Evolutionary conservation across 2,888 invertebrate species (phyloP), one percentile per base, ranked within the genome.

Genomic region (Arge pagana): DNA sequence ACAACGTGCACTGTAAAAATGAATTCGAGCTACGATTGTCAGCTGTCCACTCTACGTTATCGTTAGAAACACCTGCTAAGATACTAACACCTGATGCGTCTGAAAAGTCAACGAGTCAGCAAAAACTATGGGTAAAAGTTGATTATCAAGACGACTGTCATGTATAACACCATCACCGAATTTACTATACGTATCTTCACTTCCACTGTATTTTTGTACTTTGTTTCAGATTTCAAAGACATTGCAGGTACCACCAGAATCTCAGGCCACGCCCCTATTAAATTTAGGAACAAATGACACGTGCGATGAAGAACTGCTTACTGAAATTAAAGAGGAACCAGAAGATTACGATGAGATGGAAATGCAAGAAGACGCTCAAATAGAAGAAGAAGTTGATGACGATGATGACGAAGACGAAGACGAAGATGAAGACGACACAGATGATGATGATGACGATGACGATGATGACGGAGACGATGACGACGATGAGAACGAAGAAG

Each of bases 251-350:
- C 57, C 64, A 35, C 45, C 64, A 11, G 58, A 58, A 1, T 57
- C 59, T 4, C 63, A 65, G 35, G 56, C 59, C 52, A 54, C 59
- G 19, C 57, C 62, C 21, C 49, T 56, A 39, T 52, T 48, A 50
- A 33, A 54, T 39, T 43, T 50, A 2, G 61, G 58, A 37, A 54
- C 53, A 48, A 62, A 59, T 41, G 18, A 59, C 4, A 52, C 51
- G 19, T 42, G 53, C 15, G 63, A 64, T 57, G 61, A 63, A 15
- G 48, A 59, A 52, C 59, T 61, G 54, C 61, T 71, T 49, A 59
- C 65, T 16, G 67, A 70, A 39, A 71, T 74, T 21, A 75, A 74
- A 56, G 71, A 72, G 54, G 74, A 76, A 55, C 70, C 70, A 7
- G 63, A 62, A 40, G 70, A 73, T 52, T 69, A 72, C 40, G 74